Evolutionary conservation across 2,888 invertebrate species (phyloP), one percentile per base, ranked within the genome.

Genomic region (Diarsia dahlii): DNA sequence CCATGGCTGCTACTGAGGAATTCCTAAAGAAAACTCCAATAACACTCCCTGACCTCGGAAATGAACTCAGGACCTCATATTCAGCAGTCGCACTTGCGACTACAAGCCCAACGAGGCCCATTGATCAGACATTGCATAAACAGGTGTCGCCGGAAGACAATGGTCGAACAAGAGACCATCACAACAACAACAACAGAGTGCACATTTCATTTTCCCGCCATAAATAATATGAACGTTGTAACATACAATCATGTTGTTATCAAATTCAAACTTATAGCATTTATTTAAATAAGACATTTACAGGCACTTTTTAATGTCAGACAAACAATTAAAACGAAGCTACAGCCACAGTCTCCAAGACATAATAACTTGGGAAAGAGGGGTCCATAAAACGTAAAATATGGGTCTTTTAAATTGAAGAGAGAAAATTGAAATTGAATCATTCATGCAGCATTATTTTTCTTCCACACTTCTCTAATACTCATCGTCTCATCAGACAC

Each of bases 141-240:
- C 68, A 54, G 63, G 8, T 63, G n/a, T n/a, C 28, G 15, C n/a
- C 28, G 60, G 45, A 78, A 69, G n/a, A 69, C 78, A 68, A 76
- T 68, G 58, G 45, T 50, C 13, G n/a, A 50, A 50, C 13, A 28
- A 18, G 20, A 75, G 15, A 46, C 23, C 18, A 28, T 12, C n/a
- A 54, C 69, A 34, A 78, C 39, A 74, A 75, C 45, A 75, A 76
- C 66, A 78, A 45, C 34, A 18, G 1, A 46, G 12, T 13, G 18
- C 23, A 15, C 50, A 63, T 63, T n/a, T 63, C 45, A 76, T 70
- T 76, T 46, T 79, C 23, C 52, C 20, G 15, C 46, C 46, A 50
- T n/a, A 60, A 78, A 46, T 13, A 78, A 58, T 60, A 76, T 46
- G 67, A 46, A 68, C n/a, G 6, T 34, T 52, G n/a, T 18, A 50